phyloP scores from a whole-genome alignment of 2,113 vertebrate species.

The Perognathus longimembris region DNA sequence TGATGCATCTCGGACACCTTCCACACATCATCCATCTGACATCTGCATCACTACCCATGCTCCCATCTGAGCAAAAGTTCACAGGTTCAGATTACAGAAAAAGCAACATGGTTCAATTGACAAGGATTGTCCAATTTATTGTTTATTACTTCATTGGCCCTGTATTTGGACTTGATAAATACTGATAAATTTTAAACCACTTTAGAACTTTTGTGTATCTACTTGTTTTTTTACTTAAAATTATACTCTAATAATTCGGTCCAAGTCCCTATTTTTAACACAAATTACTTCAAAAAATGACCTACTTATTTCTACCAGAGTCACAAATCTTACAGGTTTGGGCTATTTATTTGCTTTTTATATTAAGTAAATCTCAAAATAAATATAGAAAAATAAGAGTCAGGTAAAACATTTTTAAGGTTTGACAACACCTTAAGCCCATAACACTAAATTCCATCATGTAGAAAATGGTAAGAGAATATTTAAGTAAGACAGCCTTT shows the following conservation, averaged over 20 bases:
- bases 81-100: not conserved
- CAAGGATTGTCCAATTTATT: constrained; percentile 2
- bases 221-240: constrained; percentile 51
- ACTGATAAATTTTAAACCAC: constrained; percentile 26
- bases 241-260: constrained; percentile 25
- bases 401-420: constrained; percentile 27
- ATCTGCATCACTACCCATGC: not conserved
- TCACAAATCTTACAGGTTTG: constrained; percentile 21
- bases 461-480: constrained; percentile 11
- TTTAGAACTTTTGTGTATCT: constrained; percentile 16
- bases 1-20: not conserved
- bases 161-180: constrained; percentile 45
- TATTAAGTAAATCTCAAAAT: constrained; percentile 56
- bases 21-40: not conserved
- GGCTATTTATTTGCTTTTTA: constrained; percentile 37
- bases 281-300: constrained; percentile 57
- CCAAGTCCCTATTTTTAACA: constrained; percentile 10
- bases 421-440: constrained; percentile 36
- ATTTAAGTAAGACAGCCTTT: constrained; percentile 21
- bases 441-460: not conserved
- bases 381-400: constrained; percentile 15
- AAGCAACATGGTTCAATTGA: not conserved
- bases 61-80: constrained; percentile 32
- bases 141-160: constrained; percentile 24
- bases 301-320: constrained; percentile 25